Conservation (phyloP, 2,113 vertebrate species). For the Oostethus manadensis region DNA sequence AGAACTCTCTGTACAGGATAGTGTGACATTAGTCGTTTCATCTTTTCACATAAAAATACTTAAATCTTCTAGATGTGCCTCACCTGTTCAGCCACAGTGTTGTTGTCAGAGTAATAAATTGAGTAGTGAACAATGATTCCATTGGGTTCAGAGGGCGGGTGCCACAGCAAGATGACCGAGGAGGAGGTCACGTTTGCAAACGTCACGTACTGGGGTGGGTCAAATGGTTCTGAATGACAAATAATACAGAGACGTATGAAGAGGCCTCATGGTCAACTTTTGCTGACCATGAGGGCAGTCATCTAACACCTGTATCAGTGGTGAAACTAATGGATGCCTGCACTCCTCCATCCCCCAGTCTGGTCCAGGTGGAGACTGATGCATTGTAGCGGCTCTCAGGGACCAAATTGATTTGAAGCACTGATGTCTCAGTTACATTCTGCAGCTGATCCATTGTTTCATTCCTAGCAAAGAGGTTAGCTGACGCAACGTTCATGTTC, state of each 20-base stretch:
- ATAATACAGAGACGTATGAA: constrained; percentile 4
- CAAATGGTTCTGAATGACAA: constrained; percentile 76
- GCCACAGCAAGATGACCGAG: constrained; percentile 80
- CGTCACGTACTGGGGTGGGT: constrained; percentile 80
- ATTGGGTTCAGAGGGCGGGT: constrained; percentile 82
- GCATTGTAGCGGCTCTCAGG: constrained; percentile 77
- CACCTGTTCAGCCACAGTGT: constrained; percentile 77
- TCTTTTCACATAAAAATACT: too few species aligned
- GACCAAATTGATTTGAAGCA: constrained; percentile 81
- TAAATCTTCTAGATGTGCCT: constrained; percentile 29
- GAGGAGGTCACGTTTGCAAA: constrained; percentile 78
- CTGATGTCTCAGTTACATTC: constrained; percentile 74
- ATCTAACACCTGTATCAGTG: constrained; percentile 77
- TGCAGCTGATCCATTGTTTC: constrained; percentile 73
- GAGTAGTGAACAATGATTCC: constrained; percentile 82
- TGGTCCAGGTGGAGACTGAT: constrained; percentile 86
- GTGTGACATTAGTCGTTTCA: too few species aligned
- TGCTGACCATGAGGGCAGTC: not conserved
- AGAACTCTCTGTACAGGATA: constrained; percentile 45
- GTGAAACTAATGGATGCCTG: constrained; percentile 80
- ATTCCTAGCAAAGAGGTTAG: constrained; percentile 59
- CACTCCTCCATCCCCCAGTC: constrained; percentile 82
- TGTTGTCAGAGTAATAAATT: constrained; percentile 77
- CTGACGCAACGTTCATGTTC: not conserved
- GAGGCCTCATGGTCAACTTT: not conserved